Evolutionary conservation across 92 coral and sea anemone genomes (phyloP), one percentile per base, ranked within the genome.

Genomic region (Muricea muricata): DNA sequence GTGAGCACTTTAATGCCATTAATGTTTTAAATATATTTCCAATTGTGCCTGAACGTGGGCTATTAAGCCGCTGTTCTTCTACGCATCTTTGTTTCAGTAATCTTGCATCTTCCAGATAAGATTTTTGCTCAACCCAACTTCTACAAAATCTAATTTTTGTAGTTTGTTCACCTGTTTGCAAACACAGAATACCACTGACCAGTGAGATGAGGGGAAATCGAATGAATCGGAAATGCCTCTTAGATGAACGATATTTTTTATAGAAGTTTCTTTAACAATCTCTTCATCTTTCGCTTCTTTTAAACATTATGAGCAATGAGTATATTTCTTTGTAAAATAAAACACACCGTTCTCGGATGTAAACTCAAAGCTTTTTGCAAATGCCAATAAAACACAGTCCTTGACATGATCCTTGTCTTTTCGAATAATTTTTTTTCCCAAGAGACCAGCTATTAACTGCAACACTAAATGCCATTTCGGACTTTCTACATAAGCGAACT

Each of bases 391-490:
- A 39, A 41, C 37, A 40, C 58, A 73, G n/a, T n/a, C n/a, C n/a
- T n/a, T n/a, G n/a, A n/a, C n/a, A n/a, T n/a, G n/a, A n/a, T n/a
- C n/a, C n/a, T n/a, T n/a, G 12, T 18, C 41, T 8, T 46, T 39
- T 31, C 46, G 24, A 10, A 0, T 6, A 4, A 33, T 34, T 40
- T 73, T 40, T 35, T 14, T 48, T 7, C 58, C 32, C 30, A 73
- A 48, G 6, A 42, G 12, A 15, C 79, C 79, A 42, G 79, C 79
- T 13, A 73, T 30, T 8, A 73, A 73, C 35, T 73, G 79, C 24
- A 73, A 31, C n/a, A 73, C 57, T 29, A 73, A 42, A 41, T 42
- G 57, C 79, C 79, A 73, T 12, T 73, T 73, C 7, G 34, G 35
- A n/a, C 13, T 25, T 18, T 23, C 25, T 20, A 42, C 3, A 41